These are phyloP conservation scores for Drosophila eohydei DNA, from an alignment of 2,888 invertebrate genomes.

Conservation along the genomic window DNA sequence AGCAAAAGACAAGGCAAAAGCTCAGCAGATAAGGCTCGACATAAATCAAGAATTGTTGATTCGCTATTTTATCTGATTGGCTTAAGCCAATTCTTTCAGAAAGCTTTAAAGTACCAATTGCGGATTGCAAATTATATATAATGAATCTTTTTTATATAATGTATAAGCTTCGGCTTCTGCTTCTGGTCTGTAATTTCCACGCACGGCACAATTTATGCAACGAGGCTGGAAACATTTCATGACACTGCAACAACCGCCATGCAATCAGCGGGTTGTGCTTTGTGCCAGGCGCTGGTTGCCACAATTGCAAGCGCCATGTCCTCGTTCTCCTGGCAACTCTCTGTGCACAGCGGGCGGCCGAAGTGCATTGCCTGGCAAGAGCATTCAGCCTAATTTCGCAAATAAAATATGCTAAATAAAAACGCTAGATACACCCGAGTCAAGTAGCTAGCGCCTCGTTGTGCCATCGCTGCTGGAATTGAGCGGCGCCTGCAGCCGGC, in stretches of 20 bases:
- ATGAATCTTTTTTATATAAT: not conserved
- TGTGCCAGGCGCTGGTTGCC: slow-evolving; percentile 58
- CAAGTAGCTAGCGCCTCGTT: slow-evolving; percentile 26
- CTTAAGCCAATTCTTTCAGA: not conserved
- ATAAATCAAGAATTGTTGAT: slow-evolving; percentile 15
- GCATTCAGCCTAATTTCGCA: slow-evolving; percentile 67
- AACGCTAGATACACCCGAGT: slow-evolving; percentile 42
- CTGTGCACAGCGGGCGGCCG: slow-evolving; percentile 37
- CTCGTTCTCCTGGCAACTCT: slow-evolving; percentile 4
- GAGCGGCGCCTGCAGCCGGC: slow-evolving; percentile 72
- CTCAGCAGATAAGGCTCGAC: slow-evolving; percentile 5
- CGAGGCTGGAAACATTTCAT: slow-evolving; percentile 31
- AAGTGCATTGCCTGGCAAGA: slow-evolving; percentile 9
- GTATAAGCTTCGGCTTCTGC: slow-evolving; percentile 10
- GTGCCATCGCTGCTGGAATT: slow-evolving; percentile 45
- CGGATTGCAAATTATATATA: slow-evolving; percentile 11
- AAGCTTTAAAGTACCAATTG: not conserved
- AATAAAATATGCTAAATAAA: slow-evolving; percentile 72
- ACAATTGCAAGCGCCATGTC: slow-evolving; percentile 44
- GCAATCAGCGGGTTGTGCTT: slow-evolving; percentile 43
- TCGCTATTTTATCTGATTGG: slow-evolving; percentile 6
- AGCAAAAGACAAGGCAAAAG: slow-evolving; percentile 1
- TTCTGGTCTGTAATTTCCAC: slow-evolving; percentile 35
- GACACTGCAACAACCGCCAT: slow-evolving; percentile 34
- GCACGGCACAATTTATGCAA: slow-evolving; percentile 61